phyloP scores from a whole-genome alignment of 2,113 vertebrate species.

The Eulacestoma nigropectus region DNA sequence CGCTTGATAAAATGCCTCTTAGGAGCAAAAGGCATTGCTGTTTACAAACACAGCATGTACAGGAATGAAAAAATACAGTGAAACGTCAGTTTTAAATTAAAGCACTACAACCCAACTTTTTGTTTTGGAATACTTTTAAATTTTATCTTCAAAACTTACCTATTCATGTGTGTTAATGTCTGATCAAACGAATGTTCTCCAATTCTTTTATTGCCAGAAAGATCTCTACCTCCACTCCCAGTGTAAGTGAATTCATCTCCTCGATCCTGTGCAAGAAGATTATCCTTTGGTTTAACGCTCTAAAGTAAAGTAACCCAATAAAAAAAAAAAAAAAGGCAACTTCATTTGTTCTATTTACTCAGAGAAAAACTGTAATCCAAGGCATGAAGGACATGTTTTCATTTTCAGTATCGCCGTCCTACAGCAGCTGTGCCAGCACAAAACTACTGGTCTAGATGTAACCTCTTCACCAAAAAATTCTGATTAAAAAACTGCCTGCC shows the following conservation, averaged over 20 bases:
- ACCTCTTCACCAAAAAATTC: not conserved
- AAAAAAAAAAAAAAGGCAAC: not conserved
- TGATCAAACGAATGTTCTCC: slow-evolving; percentile 98
- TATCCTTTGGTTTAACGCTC: slow-evolving; percentile 30
- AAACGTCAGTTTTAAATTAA: not conserved
- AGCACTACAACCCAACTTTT: not conserved
- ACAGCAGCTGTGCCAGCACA: not conserved
- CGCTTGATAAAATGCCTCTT: not conserved
- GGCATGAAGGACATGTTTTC: not conserved
- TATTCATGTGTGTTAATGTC: slow-evolving; percentile 98
- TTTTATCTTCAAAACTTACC: slow-evolving; percentile 72
- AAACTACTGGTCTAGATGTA: not conserved
- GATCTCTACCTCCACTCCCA: slow-evolving; percentile 95
- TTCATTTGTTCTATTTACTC: not conserved
- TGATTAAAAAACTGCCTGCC: not conserved
- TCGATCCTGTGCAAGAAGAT: slow-evolving; percentile 81
- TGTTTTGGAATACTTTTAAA: not conserved
- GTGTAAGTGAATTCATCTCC: slow-evolving; percentile 99
- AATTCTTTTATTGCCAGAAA: slow-evolving; percentile 98
- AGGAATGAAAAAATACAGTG: not conserved
- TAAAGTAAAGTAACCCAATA: not conserved
- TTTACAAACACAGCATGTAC: not conserved
- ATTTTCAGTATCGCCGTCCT: not conserved
- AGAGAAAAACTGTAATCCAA: not conserved
- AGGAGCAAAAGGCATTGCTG: not conserved